Percentiles rank a stretch among this genome's conserved stretches.
These are phyloP conservation scores for Shinisaurus crocodilurus DNA, from an alignment of 2,113 vertebrate genomes.

Conservation along the genomic window DNA sequence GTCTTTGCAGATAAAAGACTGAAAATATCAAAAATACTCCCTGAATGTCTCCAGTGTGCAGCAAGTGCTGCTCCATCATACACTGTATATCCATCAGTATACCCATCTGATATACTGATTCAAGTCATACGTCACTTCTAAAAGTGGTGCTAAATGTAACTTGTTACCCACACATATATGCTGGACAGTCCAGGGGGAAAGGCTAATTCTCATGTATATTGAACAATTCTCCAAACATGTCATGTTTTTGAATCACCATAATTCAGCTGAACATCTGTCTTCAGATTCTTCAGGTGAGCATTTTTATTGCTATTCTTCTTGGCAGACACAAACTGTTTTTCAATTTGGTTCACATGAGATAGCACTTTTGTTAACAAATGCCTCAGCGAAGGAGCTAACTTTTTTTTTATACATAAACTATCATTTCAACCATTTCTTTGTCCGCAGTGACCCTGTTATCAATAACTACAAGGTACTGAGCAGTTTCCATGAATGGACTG, in stretches of 20 bases:
- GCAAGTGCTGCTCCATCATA: not conserved
- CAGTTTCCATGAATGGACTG: not conserved
- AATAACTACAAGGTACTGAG: not conserved
- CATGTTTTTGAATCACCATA: too few relatives aligned
- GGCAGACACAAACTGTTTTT: not conserved
- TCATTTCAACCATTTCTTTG: not conserved
- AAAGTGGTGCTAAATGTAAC: not conserved
- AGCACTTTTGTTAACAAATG: not conserved
- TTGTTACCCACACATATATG: not conserved
- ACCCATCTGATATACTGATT: not conserved
- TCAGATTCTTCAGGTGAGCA: not conserved
- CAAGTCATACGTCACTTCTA: not conserved
- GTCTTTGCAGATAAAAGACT: not conserved
- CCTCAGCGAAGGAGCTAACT: not conserved
- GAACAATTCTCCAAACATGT: not conserved
- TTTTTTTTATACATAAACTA: not conserved
- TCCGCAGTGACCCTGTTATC: not conserved
- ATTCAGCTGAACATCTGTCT: not conserved
- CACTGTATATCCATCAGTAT: not conserved
- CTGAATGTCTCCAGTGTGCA: not conserved
- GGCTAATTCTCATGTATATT: not conserved
- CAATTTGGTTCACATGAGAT: not conserved
- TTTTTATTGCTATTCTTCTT: not conserved
- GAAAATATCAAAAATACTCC: not conserved
- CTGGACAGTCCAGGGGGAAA: not conserved